A percentile compares a stretch with the other conserved stretches of the same genome.
phyloP scores from a whole-genome alignment of 2,797 vertebrate species.

The Furcifer pardalis region DNA sequence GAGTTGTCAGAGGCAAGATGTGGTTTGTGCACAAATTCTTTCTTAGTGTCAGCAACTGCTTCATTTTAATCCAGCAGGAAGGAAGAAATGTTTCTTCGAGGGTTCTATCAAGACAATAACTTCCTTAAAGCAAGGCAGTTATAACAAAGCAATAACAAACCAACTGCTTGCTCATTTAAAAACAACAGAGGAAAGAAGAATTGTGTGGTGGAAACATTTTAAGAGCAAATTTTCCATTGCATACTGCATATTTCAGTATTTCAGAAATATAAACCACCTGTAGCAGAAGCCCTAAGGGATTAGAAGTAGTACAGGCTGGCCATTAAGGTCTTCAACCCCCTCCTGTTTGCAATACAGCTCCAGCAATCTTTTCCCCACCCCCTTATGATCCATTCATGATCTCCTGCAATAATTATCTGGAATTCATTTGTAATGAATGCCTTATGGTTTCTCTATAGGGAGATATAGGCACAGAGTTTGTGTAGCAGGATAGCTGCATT shows the following conservation, averaged over 20 bases:
- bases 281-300: constrained; percentile 72
- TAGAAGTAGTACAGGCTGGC: constrained; percentile 69
- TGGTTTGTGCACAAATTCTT: neutral
- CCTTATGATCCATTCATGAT: constrained; percentile 70
- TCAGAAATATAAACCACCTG: constrained; percentile 83
- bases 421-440: constrained; percentile 81
- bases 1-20: neutral
- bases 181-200: constrained; percentile 49
- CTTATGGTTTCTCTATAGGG: constrained; percentile 73
- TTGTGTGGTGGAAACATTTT: constrained; percentile 74
- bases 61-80: neutral
- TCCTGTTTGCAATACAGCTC: constrained; percentile 69
- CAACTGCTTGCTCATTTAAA: constrained; percentile 33
- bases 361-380: constrained; percentile 48
- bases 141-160: constrained; percentile 46
- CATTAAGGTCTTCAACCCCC: constrained; percentile 68
- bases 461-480: constrained; percentile 58
- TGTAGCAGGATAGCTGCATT: constrained; percentile 63
- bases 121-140: constrained; percentile 43
- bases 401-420: constrained; percentile 80
- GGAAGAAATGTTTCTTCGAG: neutral
- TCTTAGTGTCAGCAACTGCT: neutral
- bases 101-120: constrained; percentile 18
- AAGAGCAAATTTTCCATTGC: constrained; percentile 80
- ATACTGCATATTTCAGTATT: constrained; percentile 73